Conservation (phyloP, 2,113 vertebrate genomes). For the Riparia riparia region DNA sequence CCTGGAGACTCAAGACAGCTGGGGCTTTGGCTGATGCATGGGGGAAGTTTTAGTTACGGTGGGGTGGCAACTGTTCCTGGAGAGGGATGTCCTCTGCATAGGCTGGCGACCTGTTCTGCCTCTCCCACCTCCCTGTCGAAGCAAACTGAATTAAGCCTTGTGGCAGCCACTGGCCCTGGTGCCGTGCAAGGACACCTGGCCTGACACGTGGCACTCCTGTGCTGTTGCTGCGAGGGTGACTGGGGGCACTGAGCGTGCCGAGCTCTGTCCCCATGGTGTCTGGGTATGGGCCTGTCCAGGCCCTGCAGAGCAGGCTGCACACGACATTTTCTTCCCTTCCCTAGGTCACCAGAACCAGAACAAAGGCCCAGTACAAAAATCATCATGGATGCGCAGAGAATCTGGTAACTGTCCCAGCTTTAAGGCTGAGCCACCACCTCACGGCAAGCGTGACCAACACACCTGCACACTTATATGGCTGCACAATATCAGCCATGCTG, state of each 20-base stretch:
- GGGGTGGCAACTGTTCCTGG: background rate
- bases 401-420: background rate
- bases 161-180: background rate
- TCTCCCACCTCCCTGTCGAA: background rate
- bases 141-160: background rate
- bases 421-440: background rate
- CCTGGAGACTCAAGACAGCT: background rate
- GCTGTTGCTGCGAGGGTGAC: background rate
- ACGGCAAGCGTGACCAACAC: background rate
- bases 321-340: background rate
- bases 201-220: accelerated
- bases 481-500: background rate
- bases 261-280: background rate
- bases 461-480: background rate
- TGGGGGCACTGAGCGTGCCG: background rate
- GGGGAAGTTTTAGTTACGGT: accelerated
- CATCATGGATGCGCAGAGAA: background rate
- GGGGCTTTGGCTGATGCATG: background rate
- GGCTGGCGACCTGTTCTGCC: background rate
- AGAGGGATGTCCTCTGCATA: background rate
- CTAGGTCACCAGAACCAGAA: background rate
- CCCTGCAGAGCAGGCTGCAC: background rate
- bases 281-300: background rate
- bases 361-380: background rate
- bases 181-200: background rate